A percentile compares a stretch with the other conserved stretches of the same genome.
phyloP scores from a whole-genome alignment of 2,888 invertebrate genomes.

The Troides aeacus region DNA sequence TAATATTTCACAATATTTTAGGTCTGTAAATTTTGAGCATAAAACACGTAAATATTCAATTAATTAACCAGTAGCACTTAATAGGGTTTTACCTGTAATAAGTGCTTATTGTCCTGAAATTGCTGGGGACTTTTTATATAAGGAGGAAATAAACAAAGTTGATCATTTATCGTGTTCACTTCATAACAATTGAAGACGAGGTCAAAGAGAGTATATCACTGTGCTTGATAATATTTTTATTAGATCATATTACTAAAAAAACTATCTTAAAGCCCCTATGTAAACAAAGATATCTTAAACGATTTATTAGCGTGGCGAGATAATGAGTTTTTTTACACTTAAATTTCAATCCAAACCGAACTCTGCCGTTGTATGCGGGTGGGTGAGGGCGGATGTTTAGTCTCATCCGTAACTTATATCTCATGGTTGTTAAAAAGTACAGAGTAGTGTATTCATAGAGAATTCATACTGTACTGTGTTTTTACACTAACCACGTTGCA shows the following conservation, averaged over 20 bases:
- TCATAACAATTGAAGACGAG: too few relatives aligned
- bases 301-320: conserved; percentile 28
- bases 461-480: neutral
- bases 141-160: neutral
- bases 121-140: too few relatives aligned
- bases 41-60: too few relatives aligned
- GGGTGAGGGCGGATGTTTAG: conserved; percentile 49
- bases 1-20: too few relatives aligned
- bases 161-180: too few relatives aligned
- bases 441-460: conserved; percentile 40
- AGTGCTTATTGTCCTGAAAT: too few relatives aligned
- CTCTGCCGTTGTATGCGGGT: conserved; percentile 47
- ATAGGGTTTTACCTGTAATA: too few relatives aligned
- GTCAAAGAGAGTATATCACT: too few relatives aligned
- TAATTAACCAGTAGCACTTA: too few relatives aligned
- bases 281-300: conserved; percentile 28
- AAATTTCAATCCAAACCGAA: conserved; percentile 25
- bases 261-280: conserved; percentile 17
- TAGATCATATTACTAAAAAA: neutral
- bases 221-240: too few relatives aligned
- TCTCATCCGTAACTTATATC: conserved; percentile 53
- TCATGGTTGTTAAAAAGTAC: conserved; percentile 50
- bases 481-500: neutral
- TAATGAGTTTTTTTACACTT: conserved; percentile 25
- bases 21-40: too few relatives aligned